These are phyloP conservation scores for Catonia carolina DNA, from an alignment of 2,888 invertebrate genomes.

Conservation along the genomic window DNA sequence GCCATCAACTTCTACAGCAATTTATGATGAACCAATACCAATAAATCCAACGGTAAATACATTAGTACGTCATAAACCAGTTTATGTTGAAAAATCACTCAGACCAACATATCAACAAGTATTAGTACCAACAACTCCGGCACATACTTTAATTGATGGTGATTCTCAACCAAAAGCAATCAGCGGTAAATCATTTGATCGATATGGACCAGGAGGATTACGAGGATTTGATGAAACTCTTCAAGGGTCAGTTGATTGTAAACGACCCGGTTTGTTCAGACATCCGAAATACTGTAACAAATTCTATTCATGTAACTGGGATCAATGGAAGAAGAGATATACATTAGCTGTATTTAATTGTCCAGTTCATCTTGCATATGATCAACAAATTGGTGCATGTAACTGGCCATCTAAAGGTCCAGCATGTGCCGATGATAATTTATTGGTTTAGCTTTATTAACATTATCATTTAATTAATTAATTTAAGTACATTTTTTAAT, in stretches of 20 bases:
- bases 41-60: not conserved
- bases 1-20: not conserved
- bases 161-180: not conserved
- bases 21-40: slow-evolving; percentile 6
- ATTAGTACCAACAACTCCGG: not conserved
- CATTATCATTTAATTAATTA: too few relatives aligned
- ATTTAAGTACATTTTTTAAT: not conserved
- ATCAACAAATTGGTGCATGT: slow-evolving; percentile 66
- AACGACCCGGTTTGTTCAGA: slow-evolving; percentile 49
- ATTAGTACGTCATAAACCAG: slow-evolving; percentile 4
- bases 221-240: slow-evolving; percentile 53
- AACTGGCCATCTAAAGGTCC: slow-evolving; percentile 78
- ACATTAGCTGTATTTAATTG: slow-evolving; percentile 72
- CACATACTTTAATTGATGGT: not conserved
- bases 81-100: slow-evolving; percentile 10
- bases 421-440: slow-evolving; percentile 64
- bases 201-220: slow-evolving; percentile 57
- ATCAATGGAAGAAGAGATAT: slow-evolving; percentile 65
- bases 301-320: slow-evolving; percentile 77
- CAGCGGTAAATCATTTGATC: slow-evolving; percentile 45
- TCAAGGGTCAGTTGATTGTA: slow-evolving; percentile 47
- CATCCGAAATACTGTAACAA: slow-evolving; percentile 75
- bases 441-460: slow-evolving; percentile 45
- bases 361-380: slow-evolving; percentile 70
- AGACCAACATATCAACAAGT: slow-evolving; percentile 12